Base-by-base conservation (phyloP, 2,113 vertebrate species). In the Alosa alosa region DNA sequence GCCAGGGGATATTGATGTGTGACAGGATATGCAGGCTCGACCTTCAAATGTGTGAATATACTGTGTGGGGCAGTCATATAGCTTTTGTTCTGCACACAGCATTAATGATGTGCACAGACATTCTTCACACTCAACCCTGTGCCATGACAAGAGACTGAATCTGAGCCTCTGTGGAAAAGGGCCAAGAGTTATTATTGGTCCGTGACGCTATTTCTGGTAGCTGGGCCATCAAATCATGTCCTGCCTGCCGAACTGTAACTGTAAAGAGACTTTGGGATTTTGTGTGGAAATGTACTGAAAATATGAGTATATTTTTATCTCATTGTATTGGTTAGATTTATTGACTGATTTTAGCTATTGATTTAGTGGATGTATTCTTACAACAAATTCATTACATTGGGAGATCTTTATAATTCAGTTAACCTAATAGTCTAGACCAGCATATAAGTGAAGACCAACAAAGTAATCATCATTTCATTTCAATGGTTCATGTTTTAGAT, bases 171-270 rank as follows among this genome's bases (percentile, higher is more conserved):
- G 86, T 87, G 84, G 84, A 57, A 31, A 25, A 82, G 88, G 90
- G 91, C 93, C 93, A 93, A 91, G 64, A 85, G 91, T 82, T 93
- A 94, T 94, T 94, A 87, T 86, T 89, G 91, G 93, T 78, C 86
- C 60, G 44, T 60, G 1, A 22, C 46, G 90, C 88, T 95, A 95
- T 94, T 94, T 92, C 88, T 90, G 91, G 88, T 84, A 68, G 22
- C 47, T 83, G 82, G 31, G 87, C 85, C 84, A 89, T 91, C 89
- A 82, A 85, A 81, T 85, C 85, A 89, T 91, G 91, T 52, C 55
- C 64, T 72, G 64, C 31, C 86, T 41, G 78, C 75, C 68, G 88
- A 46, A 86, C 90, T 93, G 90, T 91, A 92, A 82, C 87, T 86
- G 87, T 90, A 88, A 86, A 86, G 83, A 88, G 88, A 5, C 25